Evolutionary conservation across 2,797 vertebrate genomes (phyloP), one percentile per base, ranked within the genome.

Genomic region (Rhabdophis nuchalis): DNA sequence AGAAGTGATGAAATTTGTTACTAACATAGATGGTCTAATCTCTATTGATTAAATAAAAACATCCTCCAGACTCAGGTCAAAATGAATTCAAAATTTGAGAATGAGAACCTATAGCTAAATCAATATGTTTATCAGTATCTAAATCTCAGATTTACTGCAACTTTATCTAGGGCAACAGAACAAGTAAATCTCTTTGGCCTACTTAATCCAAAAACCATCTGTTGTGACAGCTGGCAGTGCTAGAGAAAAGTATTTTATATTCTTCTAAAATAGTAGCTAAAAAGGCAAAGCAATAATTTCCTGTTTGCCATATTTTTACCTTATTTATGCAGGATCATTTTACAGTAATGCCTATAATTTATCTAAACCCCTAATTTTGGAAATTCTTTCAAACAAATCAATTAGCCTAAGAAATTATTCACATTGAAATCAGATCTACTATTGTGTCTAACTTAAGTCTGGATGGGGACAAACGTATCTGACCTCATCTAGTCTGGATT

Each of bases 191-290:
- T 86, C 57, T 64, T 82, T 64, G 77, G 77, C 41, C 77, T 32
- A 61, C n/a, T 89, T 89, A 92, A 61, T 89, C 91, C 72, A 89
- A 41, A 36, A 77, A 29, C 88, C 72, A 61, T 68, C 68, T 88
- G 87, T n/a, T 85, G 87, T 36, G 54, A 46, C 86, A 77, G 68
- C 29, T 88, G 57, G 57, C 6, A 16, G 23, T 18, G 68, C 6
- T 23, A 53, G 29, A 58, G 54, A 88, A 89, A 8, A 13, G 10
- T 46, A 0, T n/a, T n/a, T 23, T n/a, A 64, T 68, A 89, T 89
- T 89, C 29, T 89, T 89, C 46, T 50, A 12, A 11, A 91, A 82
- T 88, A 29, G 52, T 32, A 50, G 54, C 13, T 57, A 27, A 36
- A 27, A 14, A 85, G 41, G 25, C 36, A 52, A 18, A 27, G 72